These are phyloP conservation scores for Vanessa tameamea DNA, from an alignment of 1,140 invertebrate genomes.

Conservation along the genomic window DNA sequence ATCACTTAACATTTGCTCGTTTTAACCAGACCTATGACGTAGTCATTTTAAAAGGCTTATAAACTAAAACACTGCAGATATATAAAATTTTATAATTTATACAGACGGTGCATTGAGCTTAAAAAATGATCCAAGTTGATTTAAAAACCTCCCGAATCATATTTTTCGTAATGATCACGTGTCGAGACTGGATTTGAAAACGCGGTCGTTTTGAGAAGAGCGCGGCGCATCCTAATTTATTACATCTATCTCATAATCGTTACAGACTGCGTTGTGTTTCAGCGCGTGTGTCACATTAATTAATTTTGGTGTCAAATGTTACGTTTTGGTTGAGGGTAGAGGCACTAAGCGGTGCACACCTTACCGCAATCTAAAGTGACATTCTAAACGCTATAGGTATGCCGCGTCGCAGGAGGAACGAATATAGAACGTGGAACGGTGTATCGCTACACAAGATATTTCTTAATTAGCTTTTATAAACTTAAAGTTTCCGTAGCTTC, in stretches of 20 bases:
- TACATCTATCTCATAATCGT: constrained; percentile 26
- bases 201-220: constrained; percentile 7
- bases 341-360: not conserved
- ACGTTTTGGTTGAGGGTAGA: constrained; percentile 1
- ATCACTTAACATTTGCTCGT: too few relatives aligned
- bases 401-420: too few relatives aligned
- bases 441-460: too few relatives aligned
- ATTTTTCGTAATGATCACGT: constrained; percentile 1
- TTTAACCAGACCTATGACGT: too few relatives aligned
- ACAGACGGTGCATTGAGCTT: too few relatives aligned
- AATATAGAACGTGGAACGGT: too few relatives aligned
- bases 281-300: constrained; percentile 26
- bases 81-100: too few relatives aligned
- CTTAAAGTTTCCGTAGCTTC: too few relatives aligned
- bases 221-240: constrained; percentile 32
- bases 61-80: not conserved
- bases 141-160: not conserved
- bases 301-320: constrained; percentile 29
- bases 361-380: not conserved
- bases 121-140: not conserved
- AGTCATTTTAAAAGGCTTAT: not conserved
- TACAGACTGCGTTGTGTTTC: constrained; percentile 24
- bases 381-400: too few relatives aligned
- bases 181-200: constrained; percentile 1
- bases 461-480: too few relatives aligned